phyloP scores from a whole-genome alignment of 1,140 invertebrate genomes.

The Scylla paramamosain region DNA sequence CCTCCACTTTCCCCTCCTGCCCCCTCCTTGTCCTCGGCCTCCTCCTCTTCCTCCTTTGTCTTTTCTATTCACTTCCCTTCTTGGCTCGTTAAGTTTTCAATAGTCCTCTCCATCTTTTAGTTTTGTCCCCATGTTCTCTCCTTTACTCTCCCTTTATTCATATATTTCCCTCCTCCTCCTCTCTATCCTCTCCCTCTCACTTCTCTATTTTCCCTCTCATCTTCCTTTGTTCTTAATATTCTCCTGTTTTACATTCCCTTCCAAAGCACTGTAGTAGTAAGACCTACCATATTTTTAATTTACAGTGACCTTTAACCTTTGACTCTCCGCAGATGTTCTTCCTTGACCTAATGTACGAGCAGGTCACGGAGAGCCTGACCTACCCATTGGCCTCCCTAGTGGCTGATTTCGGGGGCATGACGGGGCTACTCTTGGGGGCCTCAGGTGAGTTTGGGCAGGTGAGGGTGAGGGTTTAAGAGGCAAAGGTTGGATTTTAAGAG shows the following conservation, averaged over 20 bases:
- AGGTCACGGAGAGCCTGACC: slow-evolving; percentile 63
- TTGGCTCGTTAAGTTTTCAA: neutral
- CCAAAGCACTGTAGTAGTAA: neutral
- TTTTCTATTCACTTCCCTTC: neutral
- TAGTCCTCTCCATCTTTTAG: neutral
- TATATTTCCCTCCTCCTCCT: neutral
- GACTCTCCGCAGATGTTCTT: slow-evolving; percentile 63
- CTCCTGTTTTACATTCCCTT: neutral
- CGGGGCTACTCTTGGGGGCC: slow-evolving; percentile 69
- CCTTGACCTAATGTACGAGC: slow-evolving; percentile 68
- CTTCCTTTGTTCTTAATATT: neutral
- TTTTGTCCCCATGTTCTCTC: neutral
- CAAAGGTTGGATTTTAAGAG: neutral
- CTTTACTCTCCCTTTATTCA: neutral
- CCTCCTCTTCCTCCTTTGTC: neutral
- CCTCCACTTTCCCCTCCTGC: too few species aligned
- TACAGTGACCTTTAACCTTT: neutral
- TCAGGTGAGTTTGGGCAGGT: slow-evolving; percentile 48
- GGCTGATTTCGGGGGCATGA: slow-evolving; percentile 73
- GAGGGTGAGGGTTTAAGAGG: neutral
- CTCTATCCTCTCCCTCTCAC: neutral
- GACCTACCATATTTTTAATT: neutral
- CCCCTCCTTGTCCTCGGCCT: too few species aligned
- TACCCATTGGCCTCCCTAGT: slow-evolving; percentile 71
- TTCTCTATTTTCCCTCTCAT: neutral